These are phyloP conservation scores for Pogonocichla stellata DNA, from an alignment of 2,113 vertebrate species.

Conservation along the genomic window DNA sequence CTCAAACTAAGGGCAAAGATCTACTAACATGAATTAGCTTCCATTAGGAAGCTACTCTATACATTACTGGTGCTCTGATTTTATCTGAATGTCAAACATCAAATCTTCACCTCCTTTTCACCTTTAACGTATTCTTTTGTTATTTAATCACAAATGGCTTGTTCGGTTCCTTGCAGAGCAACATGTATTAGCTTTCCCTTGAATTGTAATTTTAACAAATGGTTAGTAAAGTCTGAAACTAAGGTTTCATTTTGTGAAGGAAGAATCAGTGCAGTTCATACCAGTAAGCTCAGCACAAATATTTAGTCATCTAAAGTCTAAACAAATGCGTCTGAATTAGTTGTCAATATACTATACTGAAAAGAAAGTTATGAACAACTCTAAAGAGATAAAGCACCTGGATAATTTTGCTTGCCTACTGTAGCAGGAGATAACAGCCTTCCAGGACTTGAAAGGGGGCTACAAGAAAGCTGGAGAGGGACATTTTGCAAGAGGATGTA, in stretches of 20 bases:
- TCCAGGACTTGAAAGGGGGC: background rate
- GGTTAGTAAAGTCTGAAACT: background rate
- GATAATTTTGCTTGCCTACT: background rate
- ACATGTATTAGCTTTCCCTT: background rate
- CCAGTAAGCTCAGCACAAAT: background rate
- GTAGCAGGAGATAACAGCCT: background rate
- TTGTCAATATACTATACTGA: background rate
- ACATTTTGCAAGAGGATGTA: background rate
- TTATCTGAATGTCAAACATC: background rate
- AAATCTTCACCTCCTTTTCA: background rate
- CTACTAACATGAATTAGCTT: background rate
- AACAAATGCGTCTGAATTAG: background rate
- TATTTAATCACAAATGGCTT: background rate
- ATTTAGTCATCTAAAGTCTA: background rate
- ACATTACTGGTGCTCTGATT: background rate
- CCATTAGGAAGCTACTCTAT: background rate
- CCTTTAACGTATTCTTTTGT: background rate
- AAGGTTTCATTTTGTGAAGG: background rate
- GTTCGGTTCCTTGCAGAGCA: background rate
- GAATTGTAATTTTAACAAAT: background rate
- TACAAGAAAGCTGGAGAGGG: background rate
- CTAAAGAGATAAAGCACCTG: background rate
- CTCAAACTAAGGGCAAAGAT: background rate
- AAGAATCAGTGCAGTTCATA: background rate
- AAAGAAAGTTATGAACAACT: background rate